phyloP scores from a whole-genome alignment of 2,797 vertebrate genomes.

The Phalanger gymnotis region DNA sequence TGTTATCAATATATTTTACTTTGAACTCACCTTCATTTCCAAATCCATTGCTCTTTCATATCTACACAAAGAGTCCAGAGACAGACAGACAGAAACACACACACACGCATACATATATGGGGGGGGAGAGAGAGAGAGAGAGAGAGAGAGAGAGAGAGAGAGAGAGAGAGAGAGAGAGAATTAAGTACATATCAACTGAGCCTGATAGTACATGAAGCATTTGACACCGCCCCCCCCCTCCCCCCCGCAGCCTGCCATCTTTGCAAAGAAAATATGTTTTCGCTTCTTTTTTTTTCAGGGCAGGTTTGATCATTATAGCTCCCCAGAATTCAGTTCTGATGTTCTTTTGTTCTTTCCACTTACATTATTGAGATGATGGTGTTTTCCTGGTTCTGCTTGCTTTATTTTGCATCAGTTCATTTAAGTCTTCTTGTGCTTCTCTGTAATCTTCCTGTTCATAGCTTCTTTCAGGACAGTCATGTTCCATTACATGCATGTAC shows the following conservation, averaged over 20 bases:
- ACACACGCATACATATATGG: too few relatives aligned
- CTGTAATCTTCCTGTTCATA: not conserved
- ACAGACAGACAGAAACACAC: too few relatives aligned
- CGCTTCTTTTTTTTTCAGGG: too few relatives aligned
- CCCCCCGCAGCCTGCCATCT: not conserved
- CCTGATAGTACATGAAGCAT: not conserved
- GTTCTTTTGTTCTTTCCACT: not conserved
- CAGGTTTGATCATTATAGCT: not conserved
- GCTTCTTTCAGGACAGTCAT: not conserved
- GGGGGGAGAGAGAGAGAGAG: too few relatives aligned
- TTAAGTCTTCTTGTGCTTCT: not conserved
- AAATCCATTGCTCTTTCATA: not conserved
- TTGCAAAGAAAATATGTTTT: not conserved
- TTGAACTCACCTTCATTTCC: not conserved
- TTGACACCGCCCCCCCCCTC: too few relatives aligned
- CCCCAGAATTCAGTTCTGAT: not conserved
- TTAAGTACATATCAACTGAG: not conserved
- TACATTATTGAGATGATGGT: not conserved
- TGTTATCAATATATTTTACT: not conserved
- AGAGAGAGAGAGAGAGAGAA: not conserved
- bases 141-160: too few relatives aligned
- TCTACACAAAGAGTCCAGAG: not conserved
- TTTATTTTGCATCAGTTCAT: not conserved
- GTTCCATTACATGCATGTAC: not conserved
- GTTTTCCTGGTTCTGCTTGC: not conserved